Evolutionary conservation across 2,888 invertebrate species (phyloP).

Genomic region (Eristalis intricaria): DNA sequence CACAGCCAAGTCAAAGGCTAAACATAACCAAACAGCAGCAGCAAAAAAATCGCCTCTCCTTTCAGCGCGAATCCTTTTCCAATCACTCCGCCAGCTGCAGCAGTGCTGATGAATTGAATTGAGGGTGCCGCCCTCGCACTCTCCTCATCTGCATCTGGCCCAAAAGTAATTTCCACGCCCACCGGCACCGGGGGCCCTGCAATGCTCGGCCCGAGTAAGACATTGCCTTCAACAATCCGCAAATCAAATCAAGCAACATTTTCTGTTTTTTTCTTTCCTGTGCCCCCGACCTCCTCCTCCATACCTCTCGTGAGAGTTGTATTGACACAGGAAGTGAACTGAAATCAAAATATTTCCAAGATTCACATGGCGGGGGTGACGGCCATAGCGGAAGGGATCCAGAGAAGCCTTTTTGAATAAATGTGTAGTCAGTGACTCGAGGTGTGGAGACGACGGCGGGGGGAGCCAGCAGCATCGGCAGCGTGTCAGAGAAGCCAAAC

Average conservation of each 20-base stretch:
- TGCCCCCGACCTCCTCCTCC: background rate
- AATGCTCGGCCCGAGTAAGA: background rate
- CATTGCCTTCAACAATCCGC: slow-evolving; percentile 23
- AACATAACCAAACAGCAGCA: background rate
- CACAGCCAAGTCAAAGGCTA: background rate
- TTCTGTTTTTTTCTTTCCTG: background rate
- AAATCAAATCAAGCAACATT: slow-evolving; percentile 41
- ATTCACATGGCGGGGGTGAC: background rate
- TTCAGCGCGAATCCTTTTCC: background rate
- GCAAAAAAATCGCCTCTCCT: background rate
- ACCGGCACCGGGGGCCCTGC: background rate
- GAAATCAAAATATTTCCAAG: background rate
- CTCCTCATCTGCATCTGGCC: slow-evolving; percentile 2
- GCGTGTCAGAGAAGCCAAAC: slow-evolving; percentile 28
- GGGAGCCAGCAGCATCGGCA: background rate
- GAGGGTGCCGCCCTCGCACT: background rate
- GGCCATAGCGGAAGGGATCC: background rate
- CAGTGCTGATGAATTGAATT: background rate
- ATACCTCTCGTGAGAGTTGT: background rate
- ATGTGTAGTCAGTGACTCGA: background rate
- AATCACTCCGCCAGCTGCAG: slow-evolving; percentile 2
- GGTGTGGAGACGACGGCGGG: background rate
- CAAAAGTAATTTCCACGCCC: slow-evolving; percentile 20
- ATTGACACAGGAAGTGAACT: slow-evolving; percentile 12
- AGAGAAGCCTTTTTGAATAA: slow-evolving; percentile 18